phyloP scores from a whole-genome alignment of 2,888 invertebrate species.

The Dryobota labecula region DNA sequence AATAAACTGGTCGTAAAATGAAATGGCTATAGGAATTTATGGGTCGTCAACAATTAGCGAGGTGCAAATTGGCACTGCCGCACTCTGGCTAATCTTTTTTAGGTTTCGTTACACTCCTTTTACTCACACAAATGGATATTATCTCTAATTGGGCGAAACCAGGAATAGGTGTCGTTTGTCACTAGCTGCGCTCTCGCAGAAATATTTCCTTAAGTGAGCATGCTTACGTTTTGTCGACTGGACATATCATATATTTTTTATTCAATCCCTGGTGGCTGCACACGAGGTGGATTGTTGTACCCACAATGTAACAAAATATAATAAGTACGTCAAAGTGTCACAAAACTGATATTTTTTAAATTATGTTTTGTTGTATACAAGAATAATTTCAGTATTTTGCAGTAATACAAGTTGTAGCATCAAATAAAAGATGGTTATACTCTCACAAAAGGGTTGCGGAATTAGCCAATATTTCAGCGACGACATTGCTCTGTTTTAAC shows the following conservation, averaged over 20 bases:
- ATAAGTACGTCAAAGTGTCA: conserved; percentile 33
- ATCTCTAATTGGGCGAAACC: too few relatives aligned
- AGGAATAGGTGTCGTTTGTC: too few relatives aligned
- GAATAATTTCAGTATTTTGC: conserved; percentile 13
- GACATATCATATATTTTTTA: conserved; percentile 51
- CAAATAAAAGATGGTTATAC: conserved; percentile 21
- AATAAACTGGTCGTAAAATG: too few relatives aligned
- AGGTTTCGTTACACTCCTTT: too few relatives aligned
- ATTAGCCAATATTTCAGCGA: conserved; percentile 32
- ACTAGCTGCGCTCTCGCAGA: too few relatives aligned
- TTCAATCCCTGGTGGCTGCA: conserved; percentile 44
- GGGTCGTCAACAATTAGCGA: too few relatives aligned
- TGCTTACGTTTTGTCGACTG: too few relatives aligned
- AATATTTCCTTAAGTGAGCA: too few relatives aligned
- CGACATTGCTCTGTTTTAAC: conserved; percentile 38
- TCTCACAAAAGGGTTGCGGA: conserved; percentile 27
- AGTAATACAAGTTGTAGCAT: conserved; percentile 8
- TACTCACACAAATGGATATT: too few relatives aligned
- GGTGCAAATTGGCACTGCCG: too few relatives aligned
- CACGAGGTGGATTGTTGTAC: conserved; percentile 12
- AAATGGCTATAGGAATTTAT: too few relatives aligned
- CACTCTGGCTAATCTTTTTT: too few relatives aligned
- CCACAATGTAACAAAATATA: conserved; percentile 36
- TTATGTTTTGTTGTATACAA: not conserved
- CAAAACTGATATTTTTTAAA: conserved; percentile 8